Evolutionary conservation across 2,888 invertebrate species (phyloP).

Genomic region (Zhengitettix transpicula): DNA sequence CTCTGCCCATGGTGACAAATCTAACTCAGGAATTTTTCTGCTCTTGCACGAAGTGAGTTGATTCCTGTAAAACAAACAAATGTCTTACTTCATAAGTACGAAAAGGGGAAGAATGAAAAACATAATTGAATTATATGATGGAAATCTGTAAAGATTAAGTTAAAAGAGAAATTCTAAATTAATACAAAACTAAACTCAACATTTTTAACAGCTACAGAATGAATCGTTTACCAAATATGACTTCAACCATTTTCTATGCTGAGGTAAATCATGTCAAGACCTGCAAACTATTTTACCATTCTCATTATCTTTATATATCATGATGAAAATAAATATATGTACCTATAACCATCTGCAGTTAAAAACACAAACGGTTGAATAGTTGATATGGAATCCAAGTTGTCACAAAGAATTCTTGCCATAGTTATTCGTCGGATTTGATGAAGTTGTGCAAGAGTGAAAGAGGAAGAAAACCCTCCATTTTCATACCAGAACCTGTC

Average conservation of each 20-base stretch:
- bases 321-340: neutral
- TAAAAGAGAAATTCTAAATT: too few species aligned
- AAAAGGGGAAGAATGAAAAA: neutral
- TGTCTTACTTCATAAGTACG: neutral
- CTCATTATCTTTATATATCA: neutral
- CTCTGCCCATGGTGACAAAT: conserved; percentile 45
- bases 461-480: conserved; percentile 50
- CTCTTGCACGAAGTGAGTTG: conserved; percentile 38
- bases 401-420: conserved; percentile 54
- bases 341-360: conserved; percentile 31
- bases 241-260: too few species aligned
- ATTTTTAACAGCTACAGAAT: neutral
- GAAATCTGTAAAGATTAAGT: too few species aligned
- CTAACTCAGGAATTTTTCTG: conserved; percentile 33
- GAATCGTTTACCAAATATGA: neutral
- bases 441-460: conserved; percentile 58
- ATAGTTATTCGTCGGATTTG: conserved; percentile 53
- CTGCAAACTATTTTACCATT: too few species aligned
- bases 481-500: conserved; percentile 50
- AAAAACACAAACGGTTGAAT: conserved; percentile 57
- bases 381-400: conserved; percentile 44
- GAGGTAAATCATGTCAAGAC: too few species aligned
- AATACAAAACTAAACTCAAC: too few species aligned
- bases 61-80: conserved; percentile 29
- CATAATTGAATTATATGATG: too few species aligned